Base-by-base conservation (phyloP, 1,140 invertebrate genomes). In the Magallana gigas region DNA sequence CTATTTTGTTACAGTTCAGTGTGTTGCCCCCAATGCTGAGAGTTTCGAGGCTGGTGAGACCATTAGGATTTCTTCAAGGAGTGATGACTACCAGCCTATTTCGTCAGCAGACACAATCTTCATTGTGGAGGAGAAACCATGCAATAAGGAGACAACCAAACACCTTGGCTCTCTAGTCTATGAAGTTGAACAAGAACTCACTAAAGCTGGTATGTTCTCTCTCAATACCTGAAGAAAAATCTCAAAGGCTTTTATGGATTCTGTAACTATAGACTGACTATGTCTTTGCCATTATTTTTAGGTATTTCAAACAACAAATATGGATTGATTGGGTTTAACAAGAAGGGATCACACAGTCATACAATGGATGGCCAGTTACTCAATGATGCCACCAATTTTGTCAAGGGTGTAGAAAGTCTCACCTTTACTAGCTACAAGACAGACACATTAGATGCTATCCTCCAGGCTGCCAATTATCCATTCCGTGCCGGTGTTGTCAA, bases 401-500 rank as follows among this genome's bases (percentile, higher is more conserved):
- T 91, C 12, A 93, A 92, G 58, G 94, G 92, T 11, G 85, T 94
- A 12, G 91, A 92, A 83, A 92, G 89, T 80, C 87, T 94, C 29
- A 90, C 91, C 83, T 92, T 93, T 83, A 81, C 68, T 11, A 85
- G 89, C 18, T 57, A 71, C 7, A 83, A 89, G 36, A 91, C 92
- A 83, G 90, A 94, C 88, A 86, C 87, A 3, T 96, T 98, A 91
- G 95, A 95, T 23, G 98, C 97, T 4, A 96, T 98, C 11, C 96
- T 96, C 8, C 97, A 96, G 91, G 97, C 97, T 60, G 96, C 97
- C 3, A 95, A 96, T 80, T 95, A 98, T 18, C 96, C 96, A 82
- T 98, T 98, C 95, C 96, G 98, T n/a, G 96, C 97, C 0, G 98
- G 97, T 23, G 97, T 97, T 3, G 97, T 97, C 0, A 98, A 97